Percentiles rank a stretch among this genome's conserved stretches.
phyloP scores from a whole-genome alignment of 2,888 invertebrate species.

The Lysandra bellargus region DNA sequence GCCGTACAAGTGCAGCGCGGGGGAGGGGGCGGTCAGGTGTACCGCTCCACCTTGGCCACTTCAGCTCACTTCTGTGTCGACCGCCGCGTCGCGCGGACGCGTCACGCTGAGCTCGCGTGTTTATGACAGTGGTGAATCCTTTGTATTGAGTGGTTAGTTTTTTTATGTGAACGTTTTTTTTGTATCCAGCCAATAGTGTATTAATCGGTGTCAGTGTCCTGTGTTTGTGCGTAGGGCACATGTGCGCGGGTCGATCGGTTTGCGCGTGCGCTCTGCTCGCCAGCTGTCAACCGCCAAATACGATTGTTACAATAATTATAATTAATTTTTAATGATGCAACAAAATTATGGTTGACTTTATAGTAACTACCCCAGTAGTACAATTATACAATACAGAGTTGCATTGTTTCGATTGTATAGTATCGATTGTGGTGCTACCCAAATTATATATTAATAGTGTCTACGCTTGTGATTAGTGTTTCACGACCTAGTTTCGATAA shows the following conservation, averaged over 20 bases:
- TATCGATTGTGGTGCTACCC: conserved; percentile 12
- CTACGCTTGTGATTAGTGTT: not conserved
- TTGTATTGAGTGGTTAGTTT: conserved; percentile 34
- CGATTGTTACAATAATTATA: conserved; percentile 36
- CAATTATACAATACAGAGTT: not conserved
- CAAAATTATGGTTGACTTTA: not conserved
- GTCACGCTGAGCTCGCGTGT: conserved; percentile 23
- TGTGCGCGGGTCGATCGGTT: conserved; percentile 70
- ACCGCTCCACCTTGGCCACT: conserved; percentile 54
- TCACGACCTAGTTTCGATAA: conserved; percentile 22
- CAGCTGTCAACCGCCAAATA: conserved; percentile 51
- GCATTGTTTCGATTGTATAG: conserved; percentile 4
- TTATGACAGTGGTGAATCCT: conserved; percentile 30
- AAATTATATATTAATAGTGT: conserved; percentile 18
- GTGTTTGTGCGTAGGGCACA: conserved; percentile 53
- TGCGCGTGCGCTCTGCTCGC: conserved; percentile 60
- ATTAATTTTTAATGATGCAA: conserved; percentile 38
- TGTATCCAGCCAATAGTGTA: conserved; percentile 6
- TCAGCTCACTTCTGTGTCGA: conserved; percentile 57
- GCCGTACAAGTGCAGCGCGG: conserved; percentile 75
- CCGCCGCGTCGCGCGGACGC: conserved; percentile 42
- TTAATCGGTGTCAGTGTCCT: conserved; percentile 43
- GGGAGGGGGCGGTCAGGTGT: conserved; percentile 61
- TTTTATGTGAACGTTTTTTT: conserved; percentile 32
- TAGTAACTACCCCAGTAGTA: not conserved